Conservation (phyloP, 1,140 invertebrate genomes). For the Atta colombica region DNA sequence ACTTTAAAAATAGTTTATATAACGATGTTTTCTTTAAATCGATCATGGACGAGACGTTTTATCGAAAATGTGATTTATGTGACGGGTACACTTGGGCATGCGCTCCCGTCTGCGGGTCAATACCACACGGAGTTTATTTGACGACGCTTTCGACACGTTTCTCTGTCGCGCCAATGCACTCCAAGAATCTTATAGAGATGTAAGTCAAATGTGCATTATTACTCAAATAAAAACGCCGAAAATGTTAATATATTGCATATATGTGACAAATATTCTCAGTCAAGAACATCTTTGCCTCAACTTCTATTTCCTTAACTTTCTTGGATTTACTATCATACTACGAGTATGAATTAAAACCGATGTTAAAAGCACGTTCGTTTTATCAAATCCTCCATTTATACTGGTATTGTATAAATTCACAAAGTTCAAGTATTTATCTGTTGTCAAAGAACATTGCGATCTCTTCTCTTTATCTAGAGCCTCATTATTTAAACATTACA, state of each 20-base stretch:
- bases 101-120: constrained; percentile 31
- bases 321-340: neutral
- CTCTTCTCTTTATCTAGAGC: neutral
- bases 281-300: neutral
- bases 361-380: constrained; percentile 75
- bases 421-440: neutral
- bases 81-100: constrained; percentile 13
- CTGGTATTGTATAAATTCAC: neutral
- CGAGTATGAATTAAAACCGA: constrained; percentile 65
- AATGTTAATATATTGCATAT: constrained; percentile 64
- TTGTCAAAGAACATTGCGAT: neutral
- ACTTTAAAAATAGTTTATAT: too few relatives aligned
- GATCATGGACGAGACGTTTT: neutral
- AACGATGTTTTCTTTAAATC: too few relatives aligned
- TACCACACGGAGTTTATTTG: constrained; percentile 65
- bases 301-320: constrained; percentile 21
- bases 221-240: constrained; percentile 49
- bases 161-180: constrained; percentile 10
- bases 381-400: constrained; percentile 41
- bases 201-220: constrained; percentile 65
- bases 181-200: constrained; percentile 11
- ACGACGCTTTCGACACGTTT: constrained; percentile 54
- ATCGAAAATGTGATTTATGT: constrained; percentile 58
- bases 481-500: neutral
- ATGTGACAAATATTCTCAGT: constrained; percentile 33